Evolutionary conservation across 1,140 invertebrate genomes (phyloP), one percentile per base, ranked within the genome.

Genomic region (Brachionus rubens): DNA sequence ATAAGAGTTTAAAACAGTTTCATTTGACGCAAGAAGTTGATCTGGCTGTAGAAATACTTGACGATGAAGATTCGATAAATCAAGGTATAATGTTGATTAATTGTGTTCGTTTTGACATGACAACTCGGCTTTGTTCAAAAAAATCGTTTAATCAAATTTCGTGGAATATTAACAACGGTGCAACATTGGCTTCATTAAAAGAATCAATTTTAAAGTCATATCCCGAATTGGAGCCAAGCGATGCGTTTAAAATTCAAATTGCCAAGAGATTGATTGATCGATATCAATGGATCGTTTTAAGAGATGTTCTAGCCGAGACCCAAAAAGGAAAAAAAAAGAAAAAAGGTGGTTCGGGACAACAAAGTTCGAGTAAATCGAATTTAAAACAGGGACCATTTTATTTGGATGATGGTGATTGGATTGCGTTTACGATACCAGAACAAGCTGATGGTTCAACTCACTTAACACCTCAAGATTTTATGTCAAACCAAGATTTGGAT

Each of bases 291-390:
- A 65, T 65, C 26, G 19, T 65, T 3, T 41, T 65, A 14, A 41
- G 21, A 43, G 59, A 65, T 14, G 16, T 59, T 14, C 9, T 2
- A 4, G 36, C 16, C 16, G 2, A 65, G 12, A 2, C 59, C 1
- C 59, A 46, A 65, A 65, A 65, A 43, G 59, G 40, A 46, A 65
- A 65, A 65, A 65, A 65, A 36, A 65, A 65, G 36, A 65, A 65
- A 65, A 65, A 65, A 33, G 28, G 28, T n/a, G 36, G 36, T 46
- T 0, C 5, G 30, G 30, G 36, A 14, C 59, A 65, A 43, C 40
- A 65, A 14, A 3, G 2, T 7, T 3, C 2, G 21, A 24, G 19
- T 4, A 65, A 43, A 28, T 21, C 59, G 7, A 65, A 65, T 65
- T 41, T 65, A 2, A 65, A 65, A 41, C 59, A 65, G 16, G n/a